A percentile compares a stretch with the other conserved stretches of the same genome.
phyloP scores from a whole-genome alignment of 2,888 invertebrate genomes.

The Chrysotoxum bicinctum region DNA sequence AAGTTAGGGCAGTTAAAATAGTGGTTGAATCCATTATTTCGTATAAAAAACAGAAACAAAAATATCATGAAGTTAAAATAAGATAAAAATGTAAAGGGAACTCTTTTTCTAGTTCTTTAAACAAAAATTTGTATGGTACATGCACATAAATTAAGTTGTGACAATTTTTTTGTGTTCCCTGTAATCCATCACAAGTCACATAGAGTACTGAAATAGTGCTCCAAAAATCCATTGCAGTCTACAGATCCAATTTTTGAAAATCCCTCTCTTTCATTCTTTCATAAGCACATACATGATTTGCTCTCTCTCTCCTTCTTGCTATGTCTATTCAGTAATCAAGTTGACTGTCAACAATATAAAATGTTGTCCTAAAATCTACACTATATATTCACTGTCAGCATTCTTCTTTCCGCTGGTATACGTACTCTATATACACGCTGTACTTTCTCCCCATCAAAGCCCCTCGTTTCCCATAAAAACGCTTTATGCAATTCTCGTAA shows the following conservation, averaged over 20 bases:
- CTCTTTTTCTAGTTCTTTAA: not conserved
- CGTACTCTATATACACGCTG: not conserved
- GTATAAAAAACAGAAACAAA: too few species aligned
- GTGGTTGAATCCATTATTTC: not conserved
- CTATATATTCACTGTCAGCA: conserved; percentile 49
- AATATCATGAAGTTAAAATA: too few species aligned
- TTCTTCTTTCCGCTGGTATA: conserved; percentile 12
- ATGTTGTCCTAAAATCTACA: conserved; percentile 57
- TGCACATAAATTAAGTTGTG: not conserved
- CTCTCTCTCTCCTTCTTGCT: not conserved
- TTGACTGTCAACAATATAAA: conserved; percentile 61
- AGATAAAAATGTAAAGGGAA: too few species aligned
- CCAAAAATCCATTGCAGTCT: conserved; percentile 27
- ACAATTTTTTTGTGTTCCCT: not conserved
- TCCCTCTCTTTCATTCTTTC: not conserved
- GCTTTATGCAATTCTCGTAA: conserved; percentile 62
- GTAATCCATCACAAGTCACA: conserved; percentile 37
- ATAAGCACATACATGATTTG: not conserved
- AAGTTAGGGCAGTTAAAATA: not conserved
- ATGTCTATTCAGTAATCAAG: conserved; percentile 38
- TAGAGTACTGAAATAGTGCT: not conserved
- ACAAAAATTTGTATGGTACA: not conserved
- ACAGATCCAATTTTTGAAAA: conserved; percentile 19
- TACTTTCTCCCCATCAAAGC: not conserved
- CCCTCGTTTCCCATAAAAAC: conserved; percentile 2